These are phyloP conservation scores for Malacoraja senta DNA, from an alignment of 2,797 vertebrate genomes.

Conservation along the genomic window DNA sequence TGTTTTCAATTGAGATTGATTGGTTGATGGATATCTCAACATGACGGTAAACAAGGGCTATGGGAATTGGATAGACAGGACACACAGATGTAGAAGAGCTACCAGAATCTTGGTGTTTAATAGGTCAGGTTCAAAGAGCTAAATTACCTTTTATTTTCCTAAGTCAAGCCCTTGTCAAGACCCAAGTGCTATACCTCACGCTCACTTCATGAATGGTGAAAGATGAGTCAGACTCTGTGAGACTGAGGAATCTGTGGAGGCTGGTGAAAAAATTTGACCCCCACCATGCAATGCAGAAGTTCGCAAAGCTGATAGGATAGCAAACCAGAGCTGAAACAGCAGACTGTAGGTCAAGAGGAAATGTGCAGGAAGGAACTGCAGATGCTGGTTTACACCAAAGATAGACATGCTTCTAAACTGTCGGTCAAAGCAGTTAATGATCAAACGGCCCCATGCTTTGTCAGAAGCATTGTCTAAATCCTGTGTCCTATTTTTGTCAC, in stretches of 20 bases:
- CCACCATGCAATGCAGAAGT: neutral
- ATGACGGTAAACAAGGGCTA: too few species aligned
- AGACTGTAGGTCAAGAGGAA: neutral
- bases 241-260: neutral
- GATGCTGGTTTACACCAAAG: too few species aligned
- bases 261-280: neutral
- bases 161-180: too few species aligned
- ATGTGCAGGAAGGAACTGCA: too few species aligned
- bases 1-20: too few species aligned
- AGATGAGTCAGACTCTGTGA: neutral
- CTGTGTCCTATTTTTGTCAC: neutral
- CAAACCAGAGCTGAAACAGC: neutral
- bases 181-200: neutral
- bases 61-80: too few species aligned
- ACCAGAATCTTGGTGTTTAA: too few species aligned
- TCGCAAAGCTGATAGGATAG: neutral
- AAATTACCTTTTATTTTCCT: too few species aligned
- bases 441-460: neutral
- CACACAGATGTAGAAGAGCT: too few species aligned
- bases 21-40: too few species aligned
- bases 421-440: neutral
- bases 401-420: neutral
- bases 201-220: neutral
- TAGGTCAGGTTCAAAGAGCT: too few species aligned
- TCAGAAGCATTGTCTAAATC: neutral